Base-by-base conservation (phyloP, 2,797 vertebrate genomes). In the Melanotaenia boesemani region DNA sequence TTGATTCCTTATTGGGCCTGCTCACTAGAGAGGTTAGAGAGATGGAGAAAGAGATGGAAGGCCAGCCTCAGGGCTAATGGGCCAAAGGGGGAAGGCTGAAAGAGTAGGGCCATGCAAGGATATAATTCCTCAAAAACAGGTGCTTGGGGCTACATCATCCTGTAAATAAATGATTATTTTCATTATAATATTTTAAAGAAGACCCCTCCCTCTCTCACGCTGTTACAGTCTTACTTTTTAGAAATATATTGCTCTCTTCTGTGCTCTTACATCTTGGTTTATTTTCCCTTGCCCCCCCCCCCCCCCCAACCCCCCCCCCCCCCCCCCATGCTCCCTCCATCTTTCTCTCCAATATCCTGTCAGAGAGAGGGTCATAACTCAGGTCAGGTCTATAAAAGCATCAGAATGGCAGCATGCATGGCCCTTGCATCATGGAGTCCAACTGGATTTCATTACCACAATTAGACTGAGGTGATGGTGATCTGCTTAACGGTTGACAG, bases 1-100 rank as follows among this genome's bases (percentile, higher is more conserved):
- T 94, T 89, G 92, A 94, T 94, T 89, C 82, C 85, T 91, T 85
- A 92, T 93, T 85, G 85, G 87, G 74, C 74, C 66, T 78, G 72
- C 81, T 86, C 73, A 70, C 81, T 78, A 58, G 79, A 83, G 81
- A 86, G 74, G 83, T 78, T 77, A 71, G 62, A 72, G 76, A 76
- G 72, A 87, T 81, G 48, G 74, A 74, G 70, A 67, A 69, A 74
- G 70, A 65, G 67, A 80, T 71, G 65, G 75, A 84, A 84, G 69
- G 74, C 65, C 62, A 44, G 63, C 67, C 58, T 36, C 44, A 44
- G 75, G 82, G 82, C 80, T 86, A 79, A 89, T 79, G 69, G 83
- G 82, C 77, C 82, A 75, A 71, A 65, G 74, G 74, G 65, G 70
- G 71, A 76, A 78, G 74, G 70, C 74, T 83, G 71, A 76, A 84